Conservation (phyloP, 2,888 invertebrate genomes). For the Bellardia pandia region DNA sequence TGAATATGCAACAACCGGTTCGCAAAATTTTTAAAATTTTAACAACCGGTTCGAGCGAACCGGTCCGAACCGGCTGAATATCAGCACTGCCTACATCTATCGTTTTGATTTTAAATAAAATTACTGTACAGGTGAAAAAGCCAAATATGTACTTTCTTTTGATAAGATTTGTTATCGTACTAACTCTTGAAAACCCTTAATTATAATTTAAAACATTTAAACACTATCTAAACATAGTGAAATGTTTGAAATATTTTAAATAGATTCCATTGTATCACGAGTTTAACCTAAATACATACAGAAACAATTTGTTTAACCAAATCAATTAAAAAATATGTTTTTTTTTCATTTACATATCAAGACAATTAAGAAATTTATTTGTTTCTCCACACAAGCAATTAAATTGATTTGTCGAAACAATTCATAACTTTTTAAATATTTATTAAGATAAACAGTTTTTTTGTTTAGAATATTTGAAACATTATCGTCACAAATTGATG, state of each 20-base stretch:
- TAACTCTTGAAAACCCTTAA: background rate
- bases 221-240: background rate
- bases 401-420: constrained; percentile 44
- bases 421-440: constrained; percentile 18
- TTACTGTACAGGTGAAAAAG: background rate
- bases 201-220: background rate
- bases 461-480: background rate
- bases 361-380: constrained; percentile 29
- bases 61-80: no score
- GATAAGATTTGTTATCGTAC: background rate
- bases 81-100: constrained; percentile 30
- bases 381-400: constrained; percentile 21
- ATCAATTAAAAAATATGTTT: constrained; percentile 10
- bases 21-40: no score
- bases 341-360: constrained; percentile 10
- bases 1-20: no score
- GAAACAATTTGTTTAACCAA: constrained; percentile 6
- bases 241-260: background rate
- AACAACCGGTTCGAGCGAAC: no score
- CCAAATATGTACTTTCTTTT: constrained; percentile 14
- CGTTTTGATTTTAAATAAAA: background rate
- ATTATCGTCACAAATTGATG: background rate
- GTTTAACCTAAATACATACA: constrained; percentile 9
- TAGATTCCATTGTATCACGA: constrained; percentile 4
- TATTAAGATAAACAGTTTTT: constrained; percentile 22